A percentile compares a stretch with the other conserved stretches of the same genome.
Evolutionary conservation across 1,140 invertebrate species (phyloP).

Genomic region (Whitmania pigra): DNA sequence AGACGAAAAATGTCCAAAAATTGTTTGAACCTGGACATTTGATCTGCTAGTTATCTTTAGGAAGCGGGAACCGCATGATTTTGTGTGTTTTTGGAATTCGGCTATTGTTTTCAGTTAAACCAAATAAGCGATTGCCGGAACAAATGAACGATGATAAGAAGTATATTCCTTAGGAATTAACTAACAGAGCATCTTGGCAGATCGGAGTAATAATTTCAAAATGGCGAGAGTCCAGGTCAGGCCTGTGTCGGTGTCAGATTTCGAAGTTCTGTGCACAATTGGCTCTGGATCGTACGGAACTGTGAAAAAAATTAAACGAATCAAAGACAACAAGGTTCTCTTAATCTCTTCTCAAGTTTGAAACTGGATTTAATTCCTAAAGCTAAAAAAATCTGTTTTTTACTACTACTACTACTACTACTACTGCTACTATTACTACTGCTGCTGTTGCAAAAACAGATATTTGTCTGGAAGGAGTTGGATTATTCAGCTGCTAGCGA

Average conservation of each 20-base stretch:
- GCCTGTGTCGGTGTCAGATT: slow-evolving; percentile 37
- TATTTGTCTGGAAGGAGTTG: slow-evolving; percentile 41
- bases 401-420: no score
- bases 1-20: no score
- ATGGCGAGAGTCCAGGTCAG: slow-evolving; percentile 24
- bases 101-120: no score
- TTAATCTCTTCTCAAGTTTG: background rate
- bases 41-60: no score
- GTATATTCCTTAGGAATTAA: no score
- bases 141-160: no score
- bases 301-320: slow-evolving; percentile 40
- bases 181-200: no score
- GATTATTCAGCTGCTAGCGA: slow-evolving; percentile 40
- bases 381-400: background rate
- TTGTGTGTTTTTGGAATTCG: no score
- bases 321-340: slow-evolving; percentile 40
- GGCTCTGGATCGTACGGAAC: slow-evolving; percentile 42
- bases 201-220: background rate
- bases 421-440: no score
- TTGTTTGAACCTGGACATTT: no score
- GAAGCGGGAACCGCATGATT: no score
- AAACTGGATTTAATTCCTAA: slow-evolving; percentile 1
- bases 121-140: no score
- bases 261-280: slow-evolving; percentile 38
- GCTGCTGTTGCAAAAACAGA: slow-evolving; percentile 25